Evolutionary conservation across 2,888 invertebrate species (phyloP).

Genomic region (Tenthredo distinguenda): DNA sequence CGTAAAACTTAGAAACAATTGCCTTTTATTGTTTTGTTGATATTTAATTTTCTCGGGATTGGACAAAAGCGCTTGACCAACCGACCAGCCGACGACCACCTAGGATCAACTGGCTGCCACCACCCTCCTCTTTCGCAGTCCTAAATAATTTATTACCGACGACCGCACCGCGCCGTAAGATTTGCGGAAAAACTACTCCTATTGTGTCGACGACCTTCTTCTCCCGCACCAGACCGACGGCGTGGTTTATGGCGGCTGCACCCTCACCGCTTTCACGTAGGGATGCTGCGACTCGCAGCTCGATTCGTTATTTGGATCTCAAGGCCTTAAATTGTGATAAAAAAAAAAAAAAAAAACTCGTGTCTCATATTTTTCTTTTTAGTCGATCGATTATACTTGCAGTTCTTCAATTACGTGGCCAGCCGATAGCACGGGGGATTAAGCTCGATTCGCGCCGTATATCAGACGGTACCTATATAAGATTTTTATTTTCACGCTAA

Average conservation of each 20-base stretch:
- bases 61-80: constrained; percentile 52
- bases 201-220: constrained; percentile 44
- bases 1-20: constrained; percentile 78
- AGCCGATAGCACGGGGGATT: constrained; percentile 22
- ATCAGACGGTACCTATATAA: constrained; percentile 69
- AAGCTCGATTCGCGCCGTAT: constrained; percentile 65
- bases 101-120: constrained; percentile 56
- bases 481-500: constrained; percentile 78
- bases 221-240: background rate
- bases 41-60: constrained; percentile 76
- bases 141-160: constrained; percentile 75
- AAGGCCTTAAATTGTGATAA: background rate
- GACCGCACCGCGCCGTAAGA: constrained; percentile 28
- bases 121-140: constrained; percentile 65
- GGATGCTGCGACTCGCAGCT: background rate
- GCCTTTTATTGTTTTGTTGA: constrained; percentile 78
- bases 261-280: background rate
- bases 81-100: background rate
- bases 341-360: background rate
- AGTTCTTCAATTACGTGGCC: constrained; percentile 28
- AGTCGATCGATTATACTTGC: background rate
- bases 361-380: background rate
- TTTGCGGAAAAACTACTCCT: constrained; percentile 53
- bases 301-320: background rate
- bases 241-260: constrained; percentile 10